phyloP scores from a whole-genome alignment of 2,888 invertebrate species.

The Xanthia icteritia region DNA sequence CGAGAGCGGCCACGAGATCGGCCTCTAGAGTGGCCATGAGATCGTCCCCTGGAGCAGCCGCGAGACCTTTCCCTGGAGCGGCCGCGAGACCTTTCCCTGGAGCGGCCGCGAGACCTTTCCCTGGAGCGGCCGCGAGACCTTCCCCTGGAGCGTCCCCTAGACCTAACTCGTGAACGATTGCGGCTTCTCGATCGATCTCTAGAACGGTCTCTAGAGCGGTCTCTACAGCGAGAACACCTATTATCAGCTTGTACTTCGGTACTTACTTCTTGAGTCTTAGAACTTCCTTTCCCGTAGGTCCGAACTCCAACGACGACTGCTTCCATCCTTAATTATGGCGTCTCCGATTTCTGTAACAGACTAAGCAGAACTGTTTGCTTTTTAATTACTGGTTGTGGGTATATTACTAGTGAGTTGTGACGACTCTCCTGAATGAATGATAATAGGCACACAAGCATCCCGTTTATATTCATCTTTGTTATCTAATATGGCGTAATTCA shows the following conservation, averaged over 20 bases:
- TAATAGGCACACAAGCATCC: no score
- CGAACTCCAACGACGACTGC: conserved; percentile 35
- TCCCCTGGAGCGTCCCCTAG: conserved; percentile 31
- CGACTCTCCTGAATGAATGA: conserved; percentile 26
- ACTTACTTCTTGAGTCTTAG: conserved; percentile 35
- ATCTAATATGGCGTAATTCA: neutral
- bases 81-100: conserved; percentile 24
- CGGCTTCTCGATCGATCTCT: conserved; percentile 25
- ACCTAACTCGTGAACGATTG: conserved; percentile 23
- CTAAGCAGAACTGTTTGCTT: conserved; percentile 41
- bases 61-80: conserved; percentile 38
- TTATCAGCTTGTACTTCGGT: conserved; percentile 16
- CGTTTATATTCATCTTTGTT: conserved; percentile 31
- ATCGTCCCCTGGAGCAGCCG: conserved; percentile 6
- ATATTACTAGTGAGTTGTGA: conserved; percentile 23
- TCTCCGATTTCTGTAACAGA: conserved; percentile 51
- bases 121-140: conserved; percentile 30
- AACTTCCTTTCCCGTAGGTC: conserved; percentile 12
- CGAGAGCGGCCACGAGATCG: conserved; percentile 26
- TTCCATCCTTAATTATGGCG: conserved; percentile 42
- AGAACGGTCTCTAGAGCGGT: conserved; percentile 44
- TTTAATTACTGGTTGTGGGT: neutral
- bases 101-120: conserved; percentile 27
- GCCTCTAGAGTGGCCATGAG: conserved; percentile 10
- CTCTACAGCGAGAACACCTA: conserved; percentile 52